Percentiles rank a stretch among this genome's conserved stretches.
These are phyloP conservation scores for Drosophila subquinaria DNA, from an alignment of 2,888 invertebrate genomes.

Conservation along the genomic window DNA sequence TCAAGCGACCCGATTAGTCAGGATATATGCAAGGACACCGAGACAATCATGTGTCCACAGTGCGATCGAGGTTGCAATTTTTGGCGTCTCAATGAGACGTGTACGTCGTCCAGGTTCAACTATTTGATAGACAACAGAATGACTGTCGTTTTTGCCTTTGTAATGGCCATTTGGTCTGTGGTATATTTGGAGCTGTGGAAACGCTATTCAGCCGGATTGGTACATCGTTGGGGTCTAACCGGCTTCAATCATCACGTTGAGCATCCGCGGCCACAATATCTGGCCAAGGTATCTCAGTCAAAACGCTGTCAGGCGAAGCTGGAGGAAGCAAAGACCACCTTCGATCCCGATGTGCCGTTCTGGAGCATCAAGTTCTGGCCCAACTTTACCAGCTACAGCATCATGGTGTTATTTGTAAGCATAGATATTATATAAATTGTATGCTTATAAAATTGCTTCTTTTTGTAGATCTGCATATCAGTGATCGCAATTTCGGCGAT, in stretches of 20 bases:
- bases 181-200: slow-evolving; percentile 94
- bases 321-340: slow-evolving; percentile 70
- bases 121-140: slow-evolving; percentile 93
- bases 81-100: slow-evolving; percentile 90
- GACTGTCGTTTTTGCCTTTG: slow-evolving; percentile 91
- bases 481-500: slow-evolving; percentile 91
- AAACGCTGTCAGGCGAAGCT: slow-evolving; percentile 77
- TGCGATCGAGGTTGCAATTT: slow-evolving; percentile 92
- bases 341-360: slow-evolving; percentile 91
- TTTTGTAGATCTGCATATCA: slow-evolving; percentile 88
- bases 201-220: slow-evolving; percentile 90
- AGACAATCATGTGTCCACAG: slow-evolving; percentile 92
- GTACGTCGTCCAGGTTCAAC: slow-evolving; percentile 90
- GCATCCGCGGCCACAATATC: slow-evolving; percentile 92
- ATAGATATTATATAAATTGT: neutral
- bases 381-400: slow-evolving; percentile 89
- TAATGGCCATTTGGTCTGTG: slow-evolving; percentile 94
- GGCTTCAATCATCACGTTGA: slow-evolving; percentile 91
- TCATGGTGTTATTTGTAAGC: slow-evolving; percentile 86
- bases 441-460: neutral
- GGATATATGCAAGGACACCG: slow-evolving; percentile 87
- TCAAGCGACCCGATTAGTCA: slow-evolving; percentile 86
- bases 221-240: slow-evolving; percentile 93
- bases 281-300: slow-evolving; percentile 87
- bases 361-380: slow-evolving; percentile 91